phyloP scores from a whole-genome alignment of 2,113 vertebrate species.

The Tragulus kanchil region DNA sequence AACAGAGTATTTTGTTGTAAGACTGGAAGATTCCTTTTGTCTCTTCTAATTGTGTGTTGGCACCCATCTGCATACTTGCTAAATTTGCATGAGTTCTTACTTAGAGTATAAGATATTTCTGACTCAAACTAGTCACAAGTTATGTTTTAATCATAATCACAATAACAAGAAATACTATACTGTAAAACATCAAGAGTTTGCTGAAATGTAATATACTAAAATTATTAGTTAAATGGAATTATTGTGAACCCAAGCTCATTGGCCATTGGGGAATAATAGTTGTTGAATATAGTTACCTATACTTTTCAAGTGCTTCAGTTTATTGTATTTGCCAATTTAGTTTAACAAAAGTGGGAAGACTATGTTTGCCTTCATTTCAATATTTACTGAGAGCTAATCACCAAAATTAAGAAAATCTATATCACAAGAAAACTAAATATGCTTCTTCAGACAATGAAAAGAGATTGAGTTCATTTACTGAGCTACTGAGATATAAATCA shows the following conservation, averaged over 20 bases:
- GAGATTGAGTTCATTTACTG: background rate
- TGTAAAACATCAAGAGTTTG: constrained; percentile 32
- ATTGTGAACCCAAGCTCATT: constrained; percentile 9
- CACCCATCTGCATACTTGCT: background rate
- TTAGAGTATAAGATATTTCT: constrained; percentile 50
- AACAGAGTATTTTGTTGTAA: constrained; percentile 31
- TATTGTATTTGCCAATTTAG: constrained; percentile 12
- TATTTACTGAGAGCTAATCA: constrained; percentile 8
- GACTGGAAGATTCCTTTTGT: constrained; percentile 47
- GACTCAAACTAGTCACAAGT: constrained; percentile 34
- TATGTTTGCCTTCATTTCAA: background rate
- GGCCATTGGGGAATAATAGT: background rate
- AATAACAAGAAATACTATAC: constrained; percentile 58
- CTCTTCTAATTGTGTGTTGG: constrained; percentile 42
- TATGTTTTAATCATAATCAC: constrained; percentile 59
- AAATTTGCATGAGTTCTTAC: constrained; percentile 24
- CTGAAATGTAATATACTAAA: constrained; percentile 16
- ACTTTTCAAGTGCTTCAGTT: background rate
- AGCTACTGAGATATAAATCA: background rate
- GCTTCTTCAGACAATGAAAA: background rate
- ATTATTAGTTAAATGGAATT: constrained; percentile 39
- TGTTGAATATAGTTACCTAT: background rate
- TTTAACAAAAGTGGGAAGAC: background rate
- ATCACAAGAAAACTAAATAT: background rate
- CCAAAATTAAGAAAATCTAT: background rate